These are phyloP conservation scores for Rana temporaria DNA, from an alignment of 2,113 vertebrate genomes.

Conservation along the genomic window DNA sequence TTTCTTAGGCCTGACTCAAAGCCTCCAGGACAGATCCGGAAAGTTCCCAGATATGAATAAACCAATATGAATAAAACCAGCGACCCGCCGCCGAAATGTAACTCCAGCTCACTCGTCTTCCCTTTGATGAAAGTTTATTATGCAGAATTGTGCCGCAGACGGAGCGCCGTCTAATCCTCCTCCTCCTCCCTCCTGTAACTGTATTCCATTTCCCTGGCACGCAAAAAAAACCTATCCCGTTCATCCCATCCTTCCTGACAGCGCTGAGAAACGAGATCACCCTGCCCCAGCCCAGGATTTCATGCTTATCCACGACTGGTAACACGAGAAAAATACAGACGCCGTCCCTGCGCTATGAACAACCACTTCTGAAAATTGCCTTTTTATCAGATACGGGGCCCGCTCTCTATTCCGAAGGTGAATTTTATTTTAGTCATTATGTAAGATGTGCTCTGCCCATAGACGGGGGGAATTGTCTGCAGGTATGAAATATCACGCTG, in stretches of 20 bases:
- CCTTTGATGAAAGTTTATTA: no score
- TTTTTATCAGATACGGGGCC: constrained; percentile 17
- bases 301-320: constrained; percentile 61
- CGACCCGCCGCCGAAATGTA: no score
- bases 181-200: not conserved
- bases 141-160: no score
- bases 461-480: not conserved
- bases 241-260: constrained; percentile 19
- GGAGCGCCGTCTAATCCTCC: not conserved
- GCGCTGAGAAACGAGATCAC: constrained; percentile 60
- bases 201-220: not conserved
- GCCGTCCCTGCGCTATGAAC: constrained; percentile 61
- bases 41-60: no score
- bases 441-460: not conserved
- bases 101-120: no score
- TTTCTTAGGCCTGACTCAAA: no score
- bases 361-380: constrained; percentile 62
- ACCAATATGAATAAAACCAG: no score
- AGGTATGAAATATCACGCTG: not conserved
- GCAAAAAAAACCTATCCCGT: not conserved
- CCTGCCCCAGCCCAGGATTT: constrained; percentile 47
- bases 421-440: constrained; percentile 7
- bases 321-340: constrained; percentile 59
- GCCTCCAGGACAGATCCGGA: no score
- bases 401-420: constrained; percentile 2